Percentiles rank a stretch among this genome's conserved stretches.
Conservation (phyloP, 1,140 invertebrate species). For the Sitodiplosis mosellana region DNA sequence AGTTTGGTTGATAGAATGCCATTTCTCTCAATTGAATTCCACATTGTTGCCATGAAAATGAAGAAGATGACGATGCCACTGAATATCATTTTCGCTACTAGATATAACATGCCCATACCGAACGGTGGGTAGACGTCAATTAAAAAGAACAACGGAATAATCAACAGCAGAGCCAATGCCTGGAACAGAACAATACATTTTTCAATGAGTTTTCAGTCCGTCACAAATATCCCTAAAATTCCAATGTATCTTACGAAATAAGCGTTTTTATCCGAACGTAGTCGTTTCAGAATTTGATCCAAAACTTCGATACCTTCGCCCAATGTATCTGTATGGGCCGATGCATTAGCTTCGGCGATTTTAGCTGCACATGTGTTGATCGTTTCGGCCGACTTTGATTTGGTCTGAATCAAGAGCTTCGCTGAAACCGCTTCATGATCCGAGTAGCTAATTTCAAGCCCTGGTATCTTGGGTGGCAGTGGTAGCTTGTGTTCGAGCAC, state of each 20-base stretch:
- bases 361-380: neutral
- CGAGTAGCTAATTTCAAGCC: constrained; percentile 57
- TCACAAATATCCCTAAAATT: no score
- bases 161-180: constrained; percentile 27
- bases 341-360: neutral
- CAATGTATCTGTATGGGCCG: constrained; percentile 17
- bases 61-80: constrained; percentile 45
- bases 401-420: constrained; percentile 24
- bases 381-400: neutral
- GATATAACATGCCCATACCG: constrained; percentile 27
- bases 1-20: constrained; percentile 48
- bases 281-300: constrained; percentile 31
- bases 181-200: no score
- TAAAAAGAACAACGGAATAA: constrained; percentile 22
- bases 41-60: constrained; percentile 55
- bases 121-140: constrained; percentile 23
- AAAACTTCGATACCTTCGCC: constrained; percentile 41
- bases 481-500: constrained; percentile 46
- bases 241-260: constrained; percentile 25
- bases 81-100: constrained; percentile 36
- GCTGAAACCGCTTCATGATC: constrained; percentile 81
- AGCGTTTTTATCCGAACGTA: constrained; percentile 35
- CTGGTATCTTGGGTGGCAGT: constrained; percentile 51
- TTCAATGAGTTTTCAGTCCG: no score
- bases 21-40: constrained; percentile 61